These are phyloP conservation scores for Troilus luridus DNA, from an alignment of 2,888 invertebrate species.

Conservation along the genomic window DNA sequence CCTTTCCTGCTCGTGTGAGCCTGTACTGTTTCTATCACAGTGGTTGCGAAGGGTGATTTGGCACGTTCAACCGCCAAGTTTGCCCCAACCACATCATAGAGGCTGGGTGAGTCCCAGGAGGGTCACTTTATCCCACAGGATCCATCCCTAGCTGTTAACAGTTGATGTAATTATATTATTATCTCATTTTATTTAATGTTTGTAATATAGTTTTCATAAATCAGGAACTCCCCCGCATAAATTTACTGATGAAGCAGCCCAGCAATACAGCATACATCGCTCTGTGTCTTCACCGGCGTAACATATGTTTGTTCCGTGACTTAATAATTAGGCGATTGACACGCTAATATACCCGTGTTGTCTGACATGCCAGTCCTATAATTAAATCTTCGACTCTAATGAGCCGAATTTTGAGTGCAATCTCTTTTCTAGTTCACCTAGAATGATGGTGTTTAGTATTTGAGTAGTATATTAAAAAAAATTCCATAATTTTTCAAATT, in stretches of 20 bases:
- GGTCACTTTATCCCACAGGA: too few relatives aligned
- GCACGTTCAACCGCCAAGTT: too few relatives aligned
- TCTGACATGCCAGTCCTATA: conserved; percentile 18
- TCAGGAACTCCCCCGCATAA: background rate
- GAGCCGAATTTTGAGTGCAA: background rate
- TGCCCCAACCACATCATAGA: too few relatives aligned
- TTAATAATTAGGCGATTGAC: conserved; percentile 5
- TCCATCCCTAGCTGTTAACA: too few relatives aligned
- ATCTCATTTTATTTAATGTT: background rate
- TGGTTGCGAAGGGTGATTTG: too few relatives aligned
- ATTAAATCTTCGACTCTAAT: conserved; percentile 33
- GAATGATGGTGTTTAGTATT: conserved; percentile 34
- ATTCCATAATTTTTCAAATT: conserved; percentile 44
- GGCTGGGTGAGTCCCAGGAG: too few relatives aligned
- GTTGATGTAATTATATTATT: too few relatives aligned
- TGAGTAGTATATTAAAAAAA: conserved; percentile 31
- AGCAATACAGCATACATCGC: background rate
- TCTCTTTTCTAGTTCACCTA: background rate
- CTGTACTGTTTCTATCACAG: too few relatives aligned
- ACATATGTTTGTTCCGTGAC: conserved; percentile 28
- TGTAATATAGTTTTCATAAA: background rate
- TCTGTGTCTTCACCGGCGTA: background rate
- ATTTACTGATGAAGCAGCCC: background rate
- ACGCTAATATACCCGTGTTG: background rate
- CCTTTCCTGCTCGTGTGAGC: too few relatives aligned